These are phyloP conservation scores for Lepus europaeus DNA, from an alignment of 2,113 vertebrate genomes.

Conservation along the genomic window DNA sequence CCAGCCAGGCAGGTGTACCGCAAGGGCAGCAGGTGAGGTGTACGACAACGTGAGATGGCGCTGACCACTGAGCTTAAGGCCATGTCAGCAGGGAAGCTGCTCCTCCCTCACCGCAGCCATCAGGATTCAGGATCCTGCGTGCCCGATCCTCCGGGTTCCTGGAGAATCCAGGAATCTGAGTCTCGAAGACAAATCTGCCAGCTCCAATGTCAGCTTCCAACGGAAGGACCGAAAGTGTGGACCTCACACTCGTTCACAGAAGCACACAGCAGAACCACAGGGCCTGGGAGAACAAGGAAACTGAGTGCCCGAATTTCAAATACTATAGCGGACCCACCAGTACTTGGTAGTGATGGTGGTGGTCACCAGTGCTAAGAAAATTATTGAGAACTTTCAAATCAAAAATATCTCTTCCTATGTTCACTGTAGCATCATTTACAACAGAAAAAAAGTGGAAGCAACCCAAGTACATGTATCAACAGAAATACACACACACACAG, in stretches of 20 bases:
- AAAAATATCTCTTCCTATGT: background rate
- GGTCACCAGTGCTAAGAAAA: background rate
- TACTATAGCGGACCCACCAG: background rate
- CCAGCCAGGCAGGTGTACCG: background rate
- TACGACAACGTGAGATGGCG: fast-evolving
- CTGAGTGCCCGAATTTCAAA: background rate
- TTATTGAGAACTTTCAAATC: background rate
- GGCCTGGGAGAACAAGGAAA: background rate
- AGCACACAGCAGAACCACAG: fast-evolving
- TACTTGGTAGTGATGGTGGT: background rate
- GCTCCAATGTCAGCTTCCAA: background rate
- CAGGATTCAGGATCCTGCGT: background rate
- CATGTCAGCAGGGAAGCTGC: background rate
- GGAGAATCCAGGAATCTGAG: background rate
- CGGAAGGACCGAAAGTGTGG: background rate
- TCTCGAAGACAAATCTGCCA: background rate
- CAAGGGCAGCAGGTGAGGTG: background rate
- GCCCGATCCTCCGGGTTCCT: background rate
- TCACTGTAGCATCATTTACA: background rate
- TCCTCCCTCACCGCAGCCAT: too few relatives aligned
- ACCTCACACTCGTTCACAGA: background rate
- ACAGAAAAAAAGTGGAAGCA: background rate
- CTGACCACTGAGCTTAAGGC: background rate
- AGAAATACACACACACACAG: too few relatives aligned
- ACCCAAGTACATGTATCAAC: background rate